These are phyloP conservation scores for Macheiramphus alcinus DNA, from an alignment of 2,113 vertebrate genomes.

Conservation along the genomic window DNA sequence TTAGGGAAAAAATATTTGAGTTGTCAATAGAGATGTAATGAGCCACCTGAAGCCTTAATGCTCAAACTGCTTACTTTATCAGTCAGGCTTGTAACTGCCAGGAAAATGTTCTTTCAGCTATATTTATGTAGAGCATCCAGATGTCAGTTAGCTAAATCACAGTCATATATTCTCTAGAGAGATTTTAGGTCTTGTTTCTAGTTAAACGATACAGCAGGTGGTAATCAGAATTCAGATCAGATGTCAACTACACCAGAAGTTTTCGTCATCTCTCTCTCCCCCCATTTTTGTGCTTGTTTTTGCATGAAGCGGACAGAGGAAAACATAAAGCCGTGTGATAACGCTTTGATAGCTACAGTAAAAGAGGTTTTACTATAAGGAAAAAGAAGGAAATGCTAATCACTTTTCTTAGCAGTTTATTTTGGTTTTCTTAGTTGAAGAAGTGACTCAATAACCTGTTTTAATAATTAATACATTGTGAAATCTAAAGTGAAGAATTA, in stretches of 20 bases:
- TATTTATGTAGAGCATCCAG: constrained; percentile 58
- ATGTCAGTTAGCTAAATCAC: constrained; percentile 48
- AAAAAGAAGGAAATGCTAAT: not conserved
- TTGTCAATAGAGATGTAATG: constrained; percentile 47
- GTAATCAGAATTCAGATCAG: constrained; percentile 46
- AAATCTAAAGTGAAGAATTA: not conserved
- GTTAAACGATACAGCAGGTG: constrained; percentile 46
- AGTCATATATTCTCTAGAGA: constrained; percentile 8
- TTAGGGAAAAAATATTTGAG: not conserved
- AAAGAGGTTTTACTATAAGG: not conserved
- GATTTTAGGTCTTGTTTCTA: constrained; percentile 34
- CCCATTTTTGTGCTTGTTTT: not conserved
- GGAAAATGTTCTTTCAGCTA: constrained; percentile 52
- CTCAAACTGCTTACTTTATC: constrained; percentile 32
- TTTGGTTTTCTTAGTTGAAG: not conserved
- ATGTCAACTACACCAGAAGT: constrained; percentile 2
- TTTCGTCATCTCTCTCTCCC: not conserved
- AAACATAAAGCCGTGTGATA: not conserved
- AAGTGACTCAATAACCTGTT: not conserved
- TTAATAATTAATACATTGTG: not conserved
- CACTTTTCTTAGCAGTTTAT: not conserved
- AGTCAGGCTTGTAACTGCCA: constrained; percentile 27
- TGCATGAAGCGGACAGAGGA: not conserved
- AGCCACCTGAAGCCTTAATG: constrained; percentile 54
- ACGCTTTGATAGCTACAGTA: not conserved